phyloP scores from a whole-genome alignment of 1,140 invertebrate species.

The Bursaphelenchus mucronatus region DNA sequence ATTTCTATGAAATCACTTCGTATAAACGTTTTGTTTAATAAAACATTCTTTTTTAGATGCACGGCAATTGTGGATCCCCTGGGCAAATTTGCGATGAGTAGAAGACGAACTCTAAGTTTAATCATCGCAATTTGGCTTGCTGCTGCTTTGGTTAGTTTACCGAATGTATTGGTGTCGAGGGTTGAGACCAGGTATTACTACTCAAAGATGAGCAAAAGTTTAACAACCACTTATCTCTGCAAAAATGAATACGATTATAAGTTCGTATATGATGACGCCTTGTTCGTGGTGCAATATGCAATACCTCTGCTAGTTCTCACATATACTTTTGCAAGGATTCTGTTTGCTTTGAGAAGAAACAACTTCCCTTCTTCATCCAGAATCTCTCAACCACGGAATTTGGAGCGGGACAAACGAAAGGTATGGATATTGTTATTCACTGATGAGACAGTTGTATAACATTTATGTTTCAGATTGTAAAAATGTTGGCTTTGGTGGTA shows the following conservation, averaged over 20 bases:
- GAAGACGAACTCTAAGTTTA: conserved; percentile 10
- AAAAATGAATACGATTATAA: conserved; percentile 24
- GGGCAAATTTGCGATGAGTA: conserved; percentile 19
- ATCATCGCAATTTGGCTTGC: conserved; percentile 22
- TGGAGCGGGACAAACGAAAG: conserved; percentile 20
- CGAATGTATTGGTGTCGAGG: conserved; percentile 9
- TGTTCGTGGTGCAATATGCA: conserved; percentile 28
- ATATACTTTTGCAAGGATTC: conserved; percentile 20
- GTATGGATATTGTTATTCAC: background rate
- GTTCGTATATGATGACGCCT: conserved; percentile 27
- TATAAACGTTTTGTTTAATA: background rate
- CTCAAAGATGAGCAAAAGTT: conserved; percentile 4
- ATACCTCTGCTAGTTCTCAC: conserved; percentile 25
- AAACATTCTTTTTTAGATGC: conserved; percentile 22
- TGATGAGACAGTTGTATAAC: background rate
- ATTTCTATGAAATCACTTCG: background rate
- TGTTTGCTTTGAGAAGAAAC: conserved; percentile 18
- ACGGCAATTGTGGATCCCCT: conserved; percentile 27
- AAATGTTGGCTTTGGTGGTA: conserved; percentile 27
- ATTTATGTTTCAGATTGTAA: conserved; percentile 7
- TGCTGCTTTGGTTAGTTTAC: conserved; percentile 15
- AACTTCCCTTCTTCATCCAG: conserved; percentile 10
- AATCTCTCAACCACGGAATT: background rate
- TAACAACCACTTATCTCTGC: conserved; percentile 17
- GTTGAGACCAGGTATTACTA: conserved; percentile 26